Base-by-base conservation (phyloP, 1,140 invertebrate genomes). In the Camponotus floridanus region DNA sequence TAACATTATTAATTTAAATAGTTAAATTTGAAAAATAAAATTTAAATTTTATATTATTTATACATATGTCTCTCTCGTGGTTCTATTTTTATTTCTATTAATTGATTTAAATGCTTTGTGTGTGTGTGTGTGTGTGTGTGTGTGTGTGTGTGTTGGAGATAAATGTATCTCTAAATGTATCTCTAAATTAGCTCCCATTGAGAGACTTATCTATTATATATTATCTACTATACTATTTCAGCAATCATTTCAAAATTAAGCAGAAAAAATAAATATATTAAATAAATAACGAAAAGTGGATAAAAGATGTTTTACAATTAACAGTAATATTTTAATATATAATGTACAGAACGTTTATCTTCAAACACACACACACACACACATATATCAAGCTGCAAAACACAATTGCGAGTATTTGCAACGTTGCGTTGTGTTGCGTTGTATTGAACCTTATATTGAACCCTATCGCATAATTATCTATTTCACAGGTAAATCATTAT, bases 401-500 rank as follows among this genome's bases (percentile, higher is more conserved):
- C 51, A 21, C 4, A 71, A 39, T 48, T 26, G 76, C 45, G 79
- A 73, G 59, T 83, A 83, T 83, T 83, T 73, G 68, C 78, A 80
- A 70, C 68, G 62, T 81, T 21, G 42, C 79, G 36, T 31, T 45
- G 55, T 62, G 55, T 73, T 62, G 31, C 51, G 39, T 71, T 51
- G 51, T 71, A n/a, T 45, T 48, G 11, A 83, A 59, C 39, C 61
- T 71, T 51, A 36, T 71, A n/a, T 45, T 48, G 11, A 83, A 59
- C 39, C 61, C n/a, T 48, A 33, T 18, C 31, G 45, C 68, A 26
- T 83, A 61, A 83, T 83, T 83, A 83, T 83, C 68, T 83, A 83
- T 83, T 83, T 83, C 67, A 13, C 39, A 80, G 78, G 78, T 59
- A 73, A 83, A 83, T 83, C 79, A 73, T 73, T 61, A 73, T 83